A percentile compares a stretch with the other conserved stretches of the same genome.
Evolutionary conservation across 2,113 vertebrate genomes (phyloP).

Genomic region (Callipepla squamata): DNA sequence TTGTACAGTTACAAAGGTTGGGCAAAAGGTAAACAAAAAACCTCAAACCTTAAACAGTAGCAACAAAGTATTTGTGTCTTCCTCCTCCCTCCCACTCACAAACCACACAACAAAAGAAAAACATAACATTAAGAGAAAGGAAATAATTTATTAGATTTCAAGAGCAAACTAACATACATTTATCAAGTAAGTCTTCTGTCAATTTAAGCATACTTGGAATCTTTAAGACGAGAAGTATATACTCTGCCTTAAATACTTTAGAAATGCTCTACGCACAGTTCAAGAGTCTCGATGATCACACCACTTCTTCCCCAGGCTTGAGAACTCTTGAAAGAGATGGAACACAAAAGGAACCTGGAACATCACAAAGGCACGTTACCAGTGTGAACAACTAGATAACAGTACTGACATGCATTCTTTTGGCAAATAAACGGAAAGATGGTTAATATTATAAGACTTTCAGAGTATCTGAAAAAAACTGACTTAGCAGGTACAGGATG

Average conservation of each 20-base stretch:
- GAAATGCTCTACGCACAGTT: slow-evolving; percentile 78
- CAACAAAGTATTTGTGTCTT: not conserved
- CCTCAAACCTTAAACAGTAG: not conserved
- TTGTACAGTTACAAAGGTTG: not conserved
- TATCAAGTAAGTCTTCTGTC: not conserved
- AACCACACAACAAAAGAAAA: not conserved
- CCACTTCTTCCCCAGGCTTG: slow-evolving; percentile 65
- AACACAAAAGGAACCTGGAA: slow-evolving; percentile 82
- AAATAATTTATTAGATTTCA: slow-evolving; percentile 80
- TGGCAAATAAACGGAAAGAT: slow-evolving; percentile 22
- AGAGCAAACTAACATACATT: slow-evolving; percentile 42
- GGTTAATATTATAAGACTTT: slow-evolving; percentile 51
- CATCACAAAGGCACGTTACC: slow-evolving; percentile 75
- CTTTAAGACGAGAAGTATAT: not conserved
- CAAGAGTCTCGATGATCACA: slow-evolving; percentile 56
- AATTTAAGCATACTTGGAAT: slow-evolving; percentile 43
- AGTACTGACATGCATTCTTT: not conserved
- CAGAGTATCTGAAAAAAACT: slow-evolving; percentile 33
- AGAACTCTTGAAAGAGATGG: slow-evolving; percentile 66
- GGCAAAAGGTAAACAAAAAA: not conserved
- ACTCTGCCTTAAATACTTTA: slow-evolving; percentile 61
- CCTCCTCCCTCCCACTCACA: not conserved
- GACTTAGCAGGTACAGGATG: not conserved
- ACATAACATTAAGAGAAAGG: slow-evolving; percentile 28
- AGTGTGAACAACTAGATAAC: slow-evolving; percentile 11